Evolutionary conservation across 2,797 vertebrate genomes (phyloP).

Genomic region (Aeoliscus strigatus): DNA sequence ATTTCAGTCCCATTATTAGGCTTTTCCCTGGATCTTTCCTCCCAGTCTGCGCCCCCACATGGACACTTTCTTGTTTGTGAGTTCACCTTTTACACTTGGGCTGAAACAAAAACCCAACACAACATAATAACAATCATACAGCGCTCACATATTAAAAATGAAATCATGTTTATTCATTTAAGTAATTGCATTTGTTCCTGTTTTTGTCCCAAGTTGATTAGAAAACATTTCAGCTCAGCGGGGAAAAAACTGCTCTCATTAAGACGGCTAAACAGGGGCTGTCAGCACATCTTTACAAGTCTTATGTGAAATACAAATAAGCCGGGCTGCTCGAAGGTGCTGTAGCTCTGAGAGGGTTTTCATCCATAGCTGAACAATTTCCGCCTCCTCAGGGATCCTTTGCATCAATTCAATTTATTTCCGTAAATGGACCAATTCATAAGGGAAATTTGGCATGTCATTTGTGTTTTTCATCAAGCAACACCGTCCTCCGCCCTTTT

Average conservation of each 20-base stretch:
- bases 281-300: conserved; percentile 60
- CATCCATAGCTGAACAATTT: conserved; percentile 70
- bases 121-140: neutral
- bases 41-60: too few species aligned
- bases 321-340: conserved; percentile 42
- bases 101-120: neutral
- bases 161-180: conserved; percentile 44
- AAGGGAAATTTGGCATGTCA: conserved; percentile 67
- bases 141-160: conserved; percentile 12
- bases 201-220: conserved; percentile 52
- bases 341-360: conserved; percentile 39
- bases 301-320: conserved; percentile 59
- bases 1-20: too few species aligned
- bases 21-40: too few species aligned
- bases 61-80: neutral
- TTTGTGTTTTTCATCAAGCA: conserved; percentile 63
- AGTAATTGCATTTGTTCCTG: conserved; percentile 51
- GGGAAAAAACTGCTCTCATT: conserved; percentile 29
- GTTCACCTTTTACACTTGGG: neutral
- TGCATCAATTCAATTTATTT: conserved; percentile 75
- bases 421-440: conserved; percentile 71
- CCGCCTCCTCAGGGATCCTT: conserved; percentile 65
- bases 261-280: conserved; percentile 52
- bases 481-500: conserved; percentile 44
- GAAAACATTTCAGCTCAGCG: conserved; percentile 33